Percentiles rank a stretch among this genome's conserved stretches.
Conservation (phyloP, 1,140 invertebrate species). For the Meteorus sp. region DNA sequence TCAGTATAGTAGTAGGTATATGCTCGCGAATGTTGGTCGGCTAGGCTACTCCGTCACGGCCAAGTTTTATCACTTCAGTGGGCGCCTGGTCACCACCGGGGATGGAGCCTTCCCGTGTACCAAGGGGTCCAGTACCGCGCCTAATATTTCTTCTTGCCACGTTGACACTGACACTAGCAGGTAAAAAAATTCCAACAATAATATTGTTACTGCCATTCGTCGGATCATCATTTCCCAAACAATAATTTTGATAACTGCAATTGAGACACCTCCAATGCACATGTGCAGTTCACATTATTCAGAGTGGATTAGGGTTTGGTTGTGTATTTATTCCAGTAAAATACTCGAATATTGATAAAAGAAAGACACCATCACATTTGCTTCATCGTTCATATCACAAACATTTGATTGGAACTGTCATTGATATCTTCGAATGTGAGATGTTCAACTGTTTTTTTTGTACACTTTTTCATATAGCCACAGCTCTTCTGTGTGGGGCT, state of each 20-base stretch:
- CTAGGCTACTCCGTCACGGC: not conserved
- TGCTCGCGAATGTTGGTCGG: not conserved
- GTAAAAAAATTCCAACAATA: constrained; percentile 29
- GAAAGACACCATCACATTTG: too few relatives aligned
- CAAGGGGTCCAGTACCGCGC: constrained; percentile 46
- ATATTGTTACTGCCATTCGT: not conserved
- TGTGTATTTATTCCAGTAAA: too few relatives aligned
- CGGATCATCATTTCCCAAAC: not conserved
- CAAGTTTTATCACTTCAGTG: constrained; percentile 29
- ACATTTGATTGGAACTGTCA: too few relatives aligned
- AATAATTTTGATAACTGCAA: too few relatives aligned
- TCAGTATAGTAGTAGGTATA: constrained; percentile 1
- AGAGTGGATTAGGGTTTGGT: too few relatives aligned
- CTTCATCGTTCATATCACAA: too few relatives aligned
- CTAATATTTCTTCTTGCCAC: constrained; percentile 47
- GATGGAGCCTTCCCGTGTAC: constrained; percentile 49
- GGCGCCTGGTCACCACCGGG: constrained; percentile 42
- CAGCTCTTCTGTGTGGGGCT: constrained; percentile 76
- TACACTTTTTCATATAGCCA: constrained; percentile 60
- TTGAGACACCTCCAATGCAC: too few relatives aligned
- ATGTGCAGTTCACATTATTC: too few relatives aligned
- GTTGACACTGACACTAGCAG: constrained; percentile 46
- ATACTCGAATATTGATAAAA: too few relatives aligned
- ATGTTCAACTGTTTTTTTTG: constrained; percentile 20
- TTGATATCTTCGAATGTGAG: not conserved